These are phyloP conservation scores for Scolanthus callimorphus DNA, from an alignment of 92 coral and sea anemone species.

Conservation along the genomic window DNA sequence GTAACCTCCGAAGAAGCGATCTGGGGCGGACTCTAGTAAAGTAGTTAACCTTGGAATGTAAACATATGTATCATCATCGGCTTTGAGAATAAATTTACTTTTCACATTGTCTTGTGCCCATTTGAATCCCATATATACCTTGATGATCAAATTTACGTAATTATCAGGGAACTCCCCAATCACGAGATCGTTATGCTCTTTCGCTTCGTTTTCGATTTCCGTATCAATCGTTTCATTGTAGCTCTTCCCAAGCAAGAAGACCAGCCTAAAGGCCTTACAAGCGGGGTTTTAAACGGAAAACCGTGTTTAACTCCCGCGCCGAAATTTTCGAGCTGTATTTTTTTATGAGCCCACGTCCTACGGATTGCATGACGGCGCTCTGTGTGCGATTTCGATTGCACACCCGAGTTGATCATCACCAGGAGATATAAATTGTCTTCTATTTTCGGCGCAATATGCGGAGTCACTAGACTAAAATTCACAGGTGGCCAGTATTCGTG, in stretches of 20 bases:
- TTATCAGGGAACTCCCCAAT: constrained; percentile 48
- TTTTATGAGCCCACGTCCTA: constrained; percentile 43
- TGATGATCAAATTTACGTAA: constrained; percentile 33
- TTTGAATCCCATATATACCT: constrained; percentile 54
- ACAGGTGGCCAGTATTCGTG: constrained; percentile 25
- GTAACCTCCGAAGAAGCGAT: constrained; percentile 49
- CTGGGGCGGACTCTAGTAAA: constrained; percentile 30
- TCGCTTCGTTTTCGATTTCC: constrained; percentile 33
- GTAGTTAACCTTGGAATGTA: constrained; percentile 28
- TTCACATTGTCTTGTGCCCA: constrained; percentile 29
- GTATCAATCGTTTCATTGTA: constrained; percentile 7
- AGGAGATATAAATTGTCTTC: constrained; percentile 18
- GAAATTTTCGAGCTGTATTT: background rate
- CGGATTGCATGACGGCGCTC: constrained; percentile 45
- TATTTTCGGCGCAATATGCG: constrained; percentile 18
- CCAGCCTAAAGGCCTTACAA: constrained; percentile 5
- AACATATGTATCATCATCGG: constrained; percentile 50
- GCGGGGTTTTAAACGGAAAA: constrained; percentile 6
- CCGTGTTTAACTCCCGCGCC: constrained; percentile 15
- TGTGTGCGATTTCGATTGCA: constrained; percentile 1
- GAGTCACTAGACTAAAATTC: constrained; percentile 19
- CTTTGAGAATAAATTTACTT: constrained; percentile 38
- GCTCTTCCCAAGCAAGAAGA: constrained; percentile 44
- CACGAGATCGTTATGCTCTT: constrained; percentile 37
- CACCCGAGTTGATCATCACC: constrained; percentile 39